These are phyloP conservation scores for Erpornis zantholeuca DNA, from an alignment of 2,113 vertebrate species.

Conservation along the genomic window DNA sequence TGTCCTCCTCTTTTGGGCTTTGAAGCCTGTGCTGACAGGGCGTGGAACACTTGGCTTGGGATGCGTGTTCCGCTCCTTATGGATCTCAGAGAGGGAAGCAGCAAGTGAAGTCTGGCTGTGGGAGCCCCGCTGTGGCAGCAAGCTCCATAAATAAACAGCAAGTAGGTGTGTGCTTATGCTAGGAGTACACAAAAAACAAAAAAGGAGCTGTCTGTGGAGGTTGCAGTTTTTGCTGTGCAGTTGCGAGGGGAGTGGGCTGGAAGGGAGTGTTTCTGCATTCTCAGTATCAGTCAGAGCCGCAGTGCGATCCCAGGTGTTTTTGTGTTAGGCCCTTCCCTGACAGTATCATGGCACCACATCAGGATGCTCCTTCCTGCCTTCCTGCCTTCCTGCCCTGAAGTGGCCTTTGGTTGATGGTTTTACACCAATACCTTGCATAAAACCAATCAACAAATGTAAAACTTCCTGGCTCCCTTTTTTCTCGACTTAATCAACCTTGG, in stretches of 20 bases:
- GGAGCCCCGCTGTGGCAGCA: not conserved
- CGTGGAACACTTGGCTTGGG: not conserved
- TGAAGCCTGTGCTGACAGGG: not conserved
- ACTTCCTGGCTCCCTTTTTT: not conserved
- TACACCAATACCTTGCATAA: not conserved
- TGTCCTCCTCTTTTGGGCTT: not conserved
- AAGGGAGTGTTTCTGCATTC: not conserved
- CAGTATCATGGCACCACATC: not conserved
- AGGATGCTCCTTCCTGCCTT: not conserved
- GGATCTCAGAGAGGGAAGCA: not conserved
- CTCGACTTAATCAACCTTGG: not conserved
- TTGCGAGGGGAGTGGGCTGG: not conserved
- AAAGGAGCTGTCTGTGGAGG: not conserved
- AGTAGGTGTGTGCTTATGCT: not conserved
- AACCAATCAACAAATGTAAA: not conserved
- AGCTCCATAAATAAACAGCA: conserved; percentile 4
- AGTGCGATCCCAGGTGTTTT: not conserved
- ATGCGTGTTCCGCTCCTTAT: not conserved
- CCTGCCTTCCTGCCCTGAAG: not conserved
- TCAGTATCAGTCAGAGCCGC: not conserved
- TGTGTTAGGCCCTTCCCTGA: not conserved
- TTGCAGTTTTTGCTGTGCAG: not conserved
- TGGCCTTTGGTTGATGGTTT: not conserved
- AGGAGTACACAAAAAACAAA: not conserved
- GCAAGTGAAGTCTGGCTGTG: not conserved